These are phyloP conservation scores for Meta bourneti DNA, from an alignment of 2,888 invertebrate genomes.

Conservation along the genomic window DNA sequence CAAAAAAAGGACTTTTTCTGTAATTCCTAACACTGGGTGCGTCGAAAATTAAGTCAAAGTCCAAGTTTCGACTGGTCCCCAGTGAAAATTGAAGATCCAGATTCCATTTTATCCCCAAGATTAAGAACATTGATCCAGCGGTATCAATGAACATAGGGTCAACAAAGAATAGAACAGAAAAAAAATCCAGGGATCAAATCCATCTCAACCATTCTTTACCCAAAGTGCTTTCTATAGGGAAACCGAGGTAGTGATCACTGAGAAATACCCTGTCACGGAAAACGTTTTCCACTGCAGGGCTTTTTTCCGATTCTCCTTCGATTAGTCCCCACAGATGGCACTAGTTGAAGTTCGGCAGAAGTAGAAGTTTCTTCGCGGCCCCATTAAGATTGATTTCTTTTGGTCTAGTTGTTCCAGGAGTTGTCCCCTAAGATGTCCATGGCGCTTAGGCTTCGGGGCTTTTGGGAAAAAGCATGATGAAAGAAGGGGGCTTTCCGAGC, in stretches of 20 bases:
- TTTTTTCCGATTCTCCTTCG: conserved; percentile 25
- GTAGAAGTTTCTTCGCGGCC: conserved; percentile 34
- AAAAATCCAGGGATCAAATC: conserved; percentile 23
- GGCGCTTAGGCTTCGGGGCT: conserved; percentile 19
- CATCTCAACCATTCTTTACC: conserved; percentile 36
- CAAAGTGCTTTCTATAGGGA: conserved; percentile 30
- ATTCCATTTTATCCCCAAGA: conserved; percentile 28
- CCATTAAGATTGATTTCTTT: conserved; percentile 66
- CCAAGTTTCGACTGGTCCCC: background rate
- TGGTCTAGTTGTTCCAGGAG: conserved; percentile 25
- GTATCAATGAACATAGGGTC: background rate
- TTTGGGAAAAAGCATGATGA: conserved; percentile 24
- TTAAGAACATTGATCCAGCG: conserved; percentile 52
- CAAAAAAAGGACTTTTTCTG: no score
- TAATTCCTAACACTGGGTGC: no score
- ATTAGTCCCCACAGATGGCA: conserved; percentile 50
- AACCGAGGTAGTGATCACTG: conserved; percentile 10
- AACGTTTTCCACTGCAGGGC: conserved; percentile 39
- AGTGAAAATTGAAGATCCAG: conserved; percentile 30
- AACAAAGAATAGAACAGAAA: conserved; percentile 12
- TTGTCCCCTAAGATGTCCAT: conserved; percentile 3
- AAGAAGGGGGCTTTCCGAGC: conserved; percentile 20
- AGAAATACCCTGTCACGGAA: conserved; percentile 50
- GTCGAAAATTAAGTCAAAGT: no score
- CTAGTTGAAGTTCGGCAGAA: conserved; percentile 20